Conservation (phyloP, 2,797 vertebrate genomes). For the Setipinna tenuifilis region DNA sequence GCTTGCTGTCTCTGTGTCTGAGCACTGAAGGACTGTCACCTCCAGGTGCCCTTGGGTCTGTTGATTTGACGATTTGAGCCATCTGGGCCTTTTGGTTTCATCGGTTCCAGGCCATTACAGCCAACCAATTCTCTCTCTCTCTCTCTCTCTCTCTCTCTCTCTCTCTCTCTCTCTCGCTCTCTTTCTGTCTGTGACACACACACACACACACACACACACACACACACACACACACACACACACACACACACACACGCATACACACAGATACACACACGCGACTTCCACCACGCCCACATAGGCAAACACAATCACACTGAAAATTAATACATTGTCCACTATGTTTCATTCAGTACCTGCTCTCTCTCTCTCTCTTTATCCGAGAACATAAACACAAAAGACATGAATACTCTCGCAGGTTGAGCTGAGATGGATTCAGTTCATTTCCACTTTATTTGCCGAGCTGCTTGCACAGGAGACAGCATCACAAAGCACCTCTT, state of each 20-base stretch:
- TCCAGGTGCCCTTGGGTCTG: not conserved
- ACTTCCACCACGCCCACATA: too few species aligned
- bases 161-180: too few species aligned
- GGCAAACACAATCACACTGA: not conserved
- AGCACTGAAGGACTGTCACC: not conserved
- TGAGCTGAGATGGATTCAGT: slow-evolving; percentile 1
- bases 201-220: not conserved
- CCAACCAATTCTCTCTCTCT: not conserved
- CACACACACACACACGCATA: not conserved
- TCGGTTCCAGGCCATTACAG: not conserved
- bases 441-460: slow-evolving; percentile 15
- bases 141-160: too few species aligned
- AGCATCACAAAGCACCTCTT: not conserved
- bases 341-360: not conserved
- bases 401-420: not conserved
- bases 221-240: not conserved
- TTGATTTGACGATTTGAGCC: not conserved
- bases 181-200: too few species aligned
- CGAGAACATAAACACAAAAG: not conserved
- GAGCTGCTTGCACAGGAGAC: not conserved
- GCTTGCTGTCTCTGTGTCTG: slow-evolving; percentile 62
- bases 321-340: not conserved
- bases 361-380: not conserved
- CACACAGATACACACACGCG: not conserved
- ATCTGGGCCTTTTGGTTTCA: not conserved